Evolutionary conservation across 2,888 invertebrate species (phyloP), one percentile per base, ranked within the genome.

Genomic region (Nebria salina): DNA sequence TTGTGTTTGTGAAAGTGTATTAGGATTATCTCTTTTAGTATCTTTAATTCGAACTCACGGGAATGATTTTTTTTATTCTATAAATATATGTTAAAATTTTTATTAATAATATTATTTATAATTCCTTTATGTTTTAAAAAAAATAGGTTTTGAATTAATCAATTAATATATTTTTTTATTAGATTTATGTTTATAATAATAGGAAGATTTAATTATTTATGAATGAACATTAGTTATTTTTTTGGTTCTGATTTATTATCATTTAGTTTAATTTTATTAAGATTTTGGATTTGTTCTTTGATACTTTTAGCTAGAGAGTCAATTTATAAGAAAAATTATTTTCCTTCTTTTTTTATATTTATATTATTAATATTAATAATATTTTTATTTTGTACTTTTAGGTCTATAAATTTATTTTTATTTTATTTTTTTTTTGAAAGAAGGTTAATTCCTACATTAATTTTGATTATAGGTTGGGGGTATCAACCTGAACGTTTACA

Each of bases 401-500:
- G 87, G 81, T 87, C 88, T 6, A 87, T 90, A 87, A 92, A 91
- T 91, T 89, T 93, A 86, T 90, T 94, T 89, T 85, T 91, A 85
- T 93, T 94, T 92, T 94, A n/a, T 91, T 89, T 94, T 88, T 92
- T 92, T 91, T 94, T 94, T 93, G 93, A 94, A 82, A 88, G 90
- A 2, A 92, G 92, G 2, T 90, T 94, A 88, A 92, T 94, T 89
- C 93, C 93, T 15, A 92, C 91, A 20, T 90, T 93, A 88, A 86
- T 93, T 85, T 90, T 94, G 88, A 92, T 94, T 92, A 87, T 94
- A 85, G 92, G 92, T 0, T 94, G 93, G 75, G 94, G 94, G 0
- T 92, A 92, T 89, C 93, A 94, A 84, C 91, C 92, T 83, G 94
- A 94, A 83, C 94, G 94, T 0, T 87, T 94, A 86, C 91, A 92